Conservation (phyloP, 2,113 vertebrate species). For the Rhea pennata region DNA sequence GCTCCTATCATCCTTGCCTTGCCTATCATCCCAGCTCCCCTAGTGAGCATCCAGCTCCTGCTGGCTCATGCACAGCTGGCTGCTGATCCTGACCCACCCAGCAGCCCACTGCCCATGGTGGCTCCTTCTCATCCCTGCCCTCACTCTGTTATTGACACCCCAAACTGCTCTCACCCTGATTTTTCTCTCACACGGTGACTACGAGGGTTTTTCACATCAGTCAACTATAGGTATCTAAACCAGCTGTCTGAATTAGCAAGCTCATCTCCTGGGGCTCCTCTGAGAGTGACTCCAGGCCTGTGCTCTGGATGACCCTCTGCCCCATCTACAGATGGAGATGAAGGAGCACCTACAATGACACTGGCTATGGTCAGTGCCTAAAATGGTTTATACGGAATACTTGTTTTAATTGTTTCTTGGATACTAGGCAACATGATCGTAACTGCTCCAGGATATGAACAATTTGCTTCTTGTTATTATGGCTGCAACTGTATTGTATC, state of each 20-base stretch:
- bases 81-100: neutral
- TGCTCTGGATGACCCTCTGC: too few species aligned
- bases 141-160: neutral
- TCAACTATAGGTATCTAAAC: neutral
- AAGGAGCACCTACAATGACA: neutral
- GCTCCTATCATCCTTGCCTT: too few species aligned
- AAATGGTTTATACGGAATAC: neutral
- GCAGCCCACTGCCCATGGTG: neutral
- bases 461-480: neutral
- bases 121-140: neutral
- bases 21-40: neutral
- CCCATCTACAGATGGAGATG: neutral
- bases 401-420: neutral
- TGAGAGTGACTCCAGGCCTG: neutral
- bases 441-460: neutral
- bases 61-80: rapidly evolving
- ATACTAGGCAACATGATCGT: neutral
- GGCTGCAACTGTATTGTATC: neutral
- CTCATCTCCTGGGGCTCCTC: neutral
- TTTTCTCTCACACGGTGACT: neutral
- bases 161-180: neutral
- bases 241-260: neutral
- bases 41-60: neutral
- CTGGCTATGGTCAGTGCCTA: neutral
- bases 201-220: neutral